Conservation (phyloP, 2,797 vertebrate species). For the Protosalanx chinensis region DNA sequence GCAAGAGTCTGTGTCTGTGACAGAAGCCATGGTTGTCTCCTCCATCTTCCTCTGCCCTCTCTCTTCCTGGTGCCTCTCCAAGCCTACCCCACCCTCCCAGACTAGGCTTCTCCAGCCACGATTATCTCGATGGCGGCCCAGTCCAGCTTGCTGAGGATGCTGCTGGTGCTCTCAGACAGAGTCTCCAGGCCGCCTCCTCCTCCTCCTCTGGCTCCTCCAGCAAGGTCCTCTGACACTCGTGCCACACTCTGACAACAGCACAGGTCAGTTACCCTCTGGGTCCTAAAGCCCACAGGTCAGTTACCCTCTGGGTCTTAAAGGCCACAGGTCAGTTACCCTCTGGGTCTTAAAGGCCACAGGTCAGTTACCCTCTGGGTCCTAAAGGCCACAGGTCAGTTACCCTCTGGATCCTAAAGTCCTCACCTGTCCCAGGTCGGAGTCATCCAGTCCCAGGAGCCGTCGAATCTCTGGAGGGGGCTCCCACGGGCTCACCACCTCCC, state of each 20-base stretch:
- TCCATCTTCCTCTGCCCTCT: background rate
- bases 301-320: background rate
- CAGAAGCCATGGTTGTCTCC: background rate
- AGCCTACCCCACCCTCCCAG: background rate
- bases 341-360: no score
- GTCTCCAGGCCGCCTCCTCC: conserved; percentile 56
- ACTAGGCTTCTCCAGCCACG: conserved; percentile 66
- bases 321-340: no score
- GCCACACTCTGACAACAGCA: conserved; percentile 51
- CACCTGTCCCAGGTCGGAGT: conserved; percentile 38
- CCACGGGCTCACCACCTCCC: conserved; percentile 69
- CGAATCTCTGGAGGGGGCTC: conserved; percentile 63
- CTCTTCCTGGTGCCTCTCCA: background rate
- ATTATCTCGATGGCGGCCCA: conserved; percentile 87
- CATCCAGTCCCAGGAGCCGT: conserved; percentile 53
- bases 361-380: no score
- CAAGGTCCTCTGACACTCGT: conserved; percentile 33
- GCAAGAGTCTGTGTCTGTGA: no score
- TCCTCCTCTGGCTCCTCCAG: conserved; percentile 1
- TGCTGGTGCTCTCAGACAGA: conserved; percentile 77
- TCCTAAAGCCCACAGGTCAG: background rate
- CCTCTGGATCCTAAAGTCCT: background rate
- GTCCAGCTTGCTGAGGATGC: conserved; percentile 86
- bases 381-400: no score
- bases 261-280: background rate